Conservation (phyloP, 2,797 vertebrate genomes). For the Adelosebastes latens region DNA sequence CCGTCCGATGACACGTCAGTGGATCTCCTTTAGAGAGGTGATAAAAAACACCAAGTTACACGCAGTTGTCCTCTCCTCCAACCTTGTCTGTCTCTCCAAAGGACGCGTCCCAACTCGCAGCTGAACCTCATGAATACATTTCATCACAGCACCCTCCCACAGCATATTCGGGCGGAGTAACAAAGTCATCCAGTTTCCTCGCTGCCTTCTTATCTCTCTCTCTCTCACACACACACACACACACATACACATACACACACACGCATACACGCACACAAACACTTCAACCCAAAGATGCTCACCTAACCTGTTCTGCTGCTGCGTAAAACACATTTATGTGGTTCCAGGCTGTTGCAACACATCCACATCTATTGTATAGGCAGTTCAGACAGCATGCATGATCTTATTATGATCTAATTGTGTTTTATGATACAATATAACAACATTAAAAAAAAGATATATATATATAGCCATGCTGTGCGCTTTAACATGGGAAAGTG, state of each 20-base stretch:
- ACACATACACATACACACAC: background rate
- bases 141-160: conserved; percentile 61
- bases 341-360: conserved; percentile 5
- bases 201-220: conserved; percentile 5
- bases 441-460: no score
- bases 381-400: no score
- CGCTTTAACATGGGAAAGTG: no score
- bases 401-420: background rate
- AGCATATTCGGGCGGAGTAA: conserved; percentile 70
- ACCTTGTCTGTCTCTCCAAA: conserved; percentile 34
- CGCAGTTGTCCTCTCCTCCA: background rate
- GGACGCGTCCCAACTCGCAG: conserved; percentile 66
- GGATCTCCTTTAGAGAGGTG: background rate
- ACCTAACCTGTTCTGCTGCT: conserved; percentile 48
- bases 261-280: background rate
- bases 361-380: background rate
- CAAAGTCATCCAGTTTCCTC: conserved; percentile 29
- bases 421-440: background rate
- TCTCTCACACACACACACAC: background rate
- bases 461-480: background rate
- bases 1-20: background rate
- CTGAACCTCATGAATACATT: conserved; percentile 24
- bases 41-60: background rate
- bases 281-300: background rate
- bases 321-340: conserved; percentile 1